Evolutionary conservation across 2,888 invertebrate genomes (phyloP), one percentile per base, ranked within the genome.

Genomic region (Lasioglossum vierecki): DNA sequence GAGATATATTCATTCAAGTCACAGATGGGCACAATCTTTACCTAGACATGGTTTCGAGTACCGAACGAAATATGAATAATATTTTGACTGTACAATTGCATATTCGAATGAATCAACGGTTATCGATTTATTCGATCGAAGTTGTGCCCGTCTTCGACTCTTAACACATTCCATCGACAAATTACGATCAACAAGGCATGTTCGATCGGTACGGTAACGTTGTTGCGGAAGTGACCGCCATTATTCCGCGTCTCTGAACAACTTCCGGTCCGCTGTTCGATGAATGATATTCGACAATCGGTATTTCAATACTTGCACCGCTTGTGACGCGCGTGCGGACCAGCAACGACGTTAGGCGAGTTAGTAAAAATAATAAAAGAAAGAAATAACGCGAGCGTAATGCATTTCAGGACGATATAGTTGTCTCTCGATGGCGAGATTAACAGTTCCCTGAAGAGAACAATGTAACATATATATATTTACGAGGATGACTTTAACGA

Each of bases 321-420:
- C 68, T 68, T 9, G 22, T 9, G 57, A 72, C 39, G 49, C 60
- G 15, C n/a, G 49, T 39, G 30, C 57, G 41, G 30, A 53, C 76
- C 74, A 75, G 66, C 76, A 79, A 77, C 66, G 35, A 46, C 60
- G 57, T 78, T 77, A 74, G 68, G 46, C 57, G 22, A 41, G 53
- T 68, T 53, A 79, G 60, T 68, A 70, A 76, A 68, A 82, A 44
- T 74, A 78, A 77, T 57, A 82, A 83, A 66, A 79, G 79, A 68
- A 68, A 66, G 35, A 39, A 68, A 68, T 70, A 79, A 82, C 63
- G 66, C 70, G 79, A 78, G 86, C 78, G 75, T 78, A 84, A 87
- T 84, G 88, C 87, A 84, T 70, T 76, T 87, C 73, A 74, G 71
- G 77, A 84, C 49, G 84, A 85, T 78, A 84, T 63, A 74, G 35